phyloP scores from a whole-genome alignment of 2,797 vertebrate species.

The Eupleurogrammus muticus region DNA sequence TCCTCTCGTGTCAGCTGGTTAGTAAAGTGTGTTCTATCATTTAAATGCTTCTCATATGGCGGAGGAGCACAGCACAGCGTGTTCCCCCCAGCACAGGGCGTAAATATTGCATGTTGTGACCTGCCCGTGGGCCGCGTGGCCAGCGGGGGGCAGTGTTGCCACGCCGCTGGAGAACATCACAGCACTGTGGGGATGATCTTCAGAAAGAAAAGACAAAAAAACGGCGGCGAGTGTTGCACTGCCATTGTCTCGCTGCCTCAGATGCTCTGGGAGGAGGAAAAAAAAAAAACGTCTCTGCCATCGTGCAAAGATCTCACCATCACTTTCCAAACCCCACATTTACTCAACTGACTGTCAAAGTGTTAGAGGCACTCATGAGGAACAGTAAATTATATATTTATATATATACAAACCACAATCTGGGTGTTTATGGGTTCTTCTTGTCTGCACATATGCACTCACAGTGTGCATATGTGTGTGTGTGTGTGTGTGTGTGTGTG shows the following conservation, averaged over 20 bases:
- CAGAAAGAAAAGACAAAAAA: no score
- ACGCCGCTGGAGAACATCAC: constrained; percentile 35
- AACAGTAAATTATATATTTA: constrained; percentile 26
- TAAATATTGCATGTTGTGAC: neutral
- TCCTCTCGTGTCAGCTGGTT: constrained; percentile 46
- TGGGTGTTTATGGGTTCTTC: constrained; percentile 47
- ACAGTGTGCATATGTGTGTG: no score
- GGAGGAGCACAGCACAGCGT: constrained; percentile 12
- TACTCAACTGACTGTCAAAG: constrained; percentile 46
- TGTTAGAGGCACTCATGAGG: constrained; percentile 53
- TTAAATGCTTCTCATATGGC: constrained; percentile 28
- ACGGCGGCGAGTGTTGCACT: constrained; percentile 72
- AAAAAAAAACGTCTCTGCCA: constrained; percentile 58
- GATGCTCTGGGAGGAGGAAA: constrained; percentile 53
- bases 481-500: neutral
- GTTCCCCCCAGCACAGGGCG: neutral
- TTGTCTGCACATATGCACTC: constrained; percentile 37
- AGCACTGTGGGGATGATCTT: constrained; percentile 57
- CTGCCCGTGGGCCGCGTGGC: neutral
- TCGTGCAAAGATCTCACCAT: constrained; percentile 42
- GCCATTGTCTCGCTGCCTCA: constrained; percentile 66
- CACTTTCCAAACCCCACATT: constrained; percentile 15
- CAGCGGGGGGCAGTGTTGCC: constrained; percentile 73
- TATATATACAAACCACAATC: constrained; percentile 10
- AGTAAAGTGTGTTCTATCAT: constrained; percentile 30